These are phyloP conservation scores for Cosmorhoe ocellata DNA, from an alignment of 2,888 invertebrate genomes.

Conservation along the genomic window DNA sequence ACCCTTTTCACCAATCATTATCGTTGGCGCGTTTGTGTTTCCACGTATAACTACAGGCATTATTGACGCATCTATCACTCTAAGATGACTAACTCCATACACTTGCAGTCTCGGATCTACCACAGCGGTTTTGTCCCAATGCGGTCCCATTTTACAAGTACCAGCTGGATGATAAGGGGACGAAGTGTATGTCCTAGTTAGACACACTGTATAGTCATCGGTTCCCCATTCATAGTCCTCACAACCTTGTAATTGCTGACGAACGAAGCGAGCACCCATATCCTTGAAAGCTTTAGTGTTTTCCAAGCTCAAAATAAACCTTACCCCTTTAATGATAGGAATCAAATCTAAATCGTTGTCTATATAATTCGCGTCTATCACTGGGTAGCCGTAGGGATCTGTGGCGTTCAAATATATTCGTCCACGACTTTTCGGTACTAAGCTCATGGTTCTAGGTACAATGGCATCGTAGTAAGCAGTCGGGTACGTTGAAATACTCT, in stretches of 20 bases:
- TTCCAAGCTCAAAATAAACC: constrained; percentile 80
- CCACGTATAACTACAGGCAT: constrained; percentile 90
- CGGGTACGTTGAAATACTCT: constrained; percentile 64
- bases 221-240: constrained; percentile 80
- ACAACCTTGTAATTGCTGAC: constrained; percentile 81
- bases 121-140: constrained; percentile 81
- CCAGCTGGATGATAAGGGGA: constrained; percentile 73
- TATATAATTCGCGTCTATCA: constrained; percentile 86
- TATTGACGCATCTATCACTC: constrained; percentile 90
- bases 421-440: constrained; percentile 84
- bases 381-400: constrained; percentile 86
- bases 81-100: constrained; percentile 80
- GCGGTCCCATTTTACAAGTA: constrained; percentile 79
- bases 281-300: constrained; percentile 80
- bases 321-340: constrained; percentile 82
- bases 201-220: constrained; percentile 85
- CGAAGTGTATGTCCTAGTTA: constrained; percentile 81
- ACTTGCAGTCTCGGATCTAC: constrained; percentile 86
- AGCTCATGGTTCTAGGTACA: constrained; percentile 78
- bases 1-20: constrained; percentile 88
- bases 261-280: constrained; percentile 79
- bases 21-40: constrained; percentile 90
- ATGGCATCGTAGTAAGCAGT: constrained; percentile 83
- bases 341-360: constrained; percentile 82
- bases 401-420: constrained; percentile 81